Evolutionary conservation across 2,797 vertebrate species (phyloP).

Genomic region (Pangasius sanitwongsei): DNA sequence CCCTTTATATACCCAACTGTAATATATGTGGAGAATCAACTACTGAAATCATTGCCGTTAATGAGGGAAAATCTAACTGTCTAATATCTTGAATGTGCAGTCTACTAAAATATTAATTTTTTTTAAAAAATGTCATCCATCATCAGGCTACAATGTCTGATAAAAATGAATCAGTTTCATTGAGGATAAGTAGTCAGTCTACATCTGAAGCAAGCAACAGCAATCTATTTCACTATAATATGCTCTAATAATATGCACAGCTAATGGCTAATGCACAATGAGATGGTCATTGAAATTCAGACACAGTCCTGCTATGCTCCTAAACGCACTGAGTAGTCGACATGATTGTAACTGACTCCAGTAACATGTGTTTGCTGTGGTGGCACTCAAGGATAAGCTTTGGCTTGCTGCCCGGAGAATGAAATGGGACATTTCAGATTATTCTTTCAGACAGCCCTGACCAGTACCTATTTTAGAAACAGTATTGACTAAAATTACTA

Average conservation of each 20-base stretch:
- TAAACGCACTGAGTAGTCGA: constrained; percentile 55
- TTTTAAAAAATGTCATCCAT: too few relatives aligned
- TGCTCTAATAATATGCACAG: constrained; percentile 11
- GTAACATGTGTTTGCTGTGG: constrained; percentile 36
- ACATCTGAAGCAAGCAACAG: constrained; percentile 17
- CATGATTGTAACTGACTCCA: constrained; percentile 54
- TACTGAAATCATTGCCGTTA: neutral
- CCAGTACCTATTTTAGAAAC: constrained; percentile 25
- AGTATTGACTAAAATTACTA: neutral
- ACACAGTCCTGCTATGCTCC: constrained; percentile 42
- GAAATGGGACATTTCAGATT: constrained; percentile 26
- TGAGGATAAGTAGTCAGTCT: constrained; percentile 5
- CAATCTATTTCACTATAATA: constrained; percentile 3
- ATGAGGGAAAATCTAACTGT: neutral
- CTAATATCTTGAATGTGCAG: neutral
- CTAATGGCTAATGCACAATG: constrained; percentile 39
- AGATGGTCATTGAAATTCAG: constrained; percentile 57
- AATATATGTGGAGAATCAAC: neutral
- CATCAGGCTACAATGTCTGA: neutral
- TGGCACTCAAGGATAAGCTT: constrained; percentile 50
- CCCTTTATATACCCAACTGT: neutral
- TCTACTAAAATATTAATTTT: neutral
- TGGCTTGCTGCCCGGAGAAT: constrained; percentile 53
- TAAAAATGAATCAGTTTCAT: neutral
- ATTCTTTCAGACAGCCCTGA: constrained; percentile 18